Evolutionary conservation across 2,113 vertebrate species (phyloP).

Genomic region (Columbina picui): DNA sequence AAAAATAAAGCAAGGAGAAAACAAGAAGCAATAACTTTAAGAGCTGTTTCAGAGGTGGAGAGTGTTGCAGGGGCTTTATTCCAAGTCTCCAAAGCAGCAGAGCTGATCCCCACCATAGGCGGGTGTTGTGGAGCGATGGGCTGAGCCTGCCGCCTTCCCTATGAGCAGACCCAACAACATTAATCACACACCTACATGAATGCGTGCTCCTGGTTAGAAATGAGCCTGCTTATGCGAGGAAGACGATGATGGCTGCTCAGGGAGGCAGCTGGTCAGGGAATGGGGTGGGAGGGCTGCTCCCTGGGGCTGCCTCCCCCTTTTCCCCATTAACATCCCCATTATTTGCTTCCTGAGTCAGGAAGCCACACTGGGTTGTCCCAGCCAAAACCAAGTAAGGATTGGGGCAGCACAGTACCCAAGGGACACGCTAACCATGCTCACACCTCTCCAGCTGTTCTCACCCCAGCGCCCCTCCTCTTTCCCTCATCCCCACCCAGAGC

Average conservation of each 20-base stretch:
- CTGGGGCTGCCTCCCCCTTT: rapidly evolving
- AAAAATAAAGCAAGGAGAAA: neutral
- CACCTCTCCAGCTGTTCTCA: rapidly evolving
- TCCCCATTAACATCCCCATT: neutral
- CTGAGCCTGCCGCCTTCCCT: neutral
- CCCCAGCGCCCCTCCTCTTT: neutral
- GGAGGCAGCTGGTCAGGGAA: rapidly evolving
- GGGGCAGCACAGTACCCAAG: neutral
- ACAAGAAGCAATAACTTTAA: neutral
- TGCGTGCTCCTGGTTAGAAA: rapidly evolving
- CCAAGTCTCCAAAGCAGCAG: neutral
- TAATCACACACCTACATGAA: neutral
- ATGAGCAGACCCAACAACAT: neutral
- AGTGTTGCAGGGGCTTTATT: neutral
- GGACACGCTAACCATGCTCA: neutral
- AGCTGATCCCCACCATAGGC: neutral
- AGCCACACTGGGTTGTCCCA: rapidly evolving
- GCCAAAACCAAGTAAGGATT: neutral
- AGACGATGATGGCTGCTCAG: neutral
- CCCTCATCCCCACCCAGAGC: neutral
- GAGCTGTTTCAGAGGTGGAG: neutral
- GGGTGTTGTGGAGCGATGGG: neutral
- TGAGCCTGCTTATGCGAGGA: neutral
- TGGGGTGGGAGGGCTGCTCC: neutral
- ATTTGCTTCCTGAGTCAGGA: neutral